A percentile compares a stretch with the other conserved stretches of the same genome.
phyloP scores from a whole-genome alignment of 1,140 invertebrate genomes.

The Zaprionus gabonicus region DNA sequence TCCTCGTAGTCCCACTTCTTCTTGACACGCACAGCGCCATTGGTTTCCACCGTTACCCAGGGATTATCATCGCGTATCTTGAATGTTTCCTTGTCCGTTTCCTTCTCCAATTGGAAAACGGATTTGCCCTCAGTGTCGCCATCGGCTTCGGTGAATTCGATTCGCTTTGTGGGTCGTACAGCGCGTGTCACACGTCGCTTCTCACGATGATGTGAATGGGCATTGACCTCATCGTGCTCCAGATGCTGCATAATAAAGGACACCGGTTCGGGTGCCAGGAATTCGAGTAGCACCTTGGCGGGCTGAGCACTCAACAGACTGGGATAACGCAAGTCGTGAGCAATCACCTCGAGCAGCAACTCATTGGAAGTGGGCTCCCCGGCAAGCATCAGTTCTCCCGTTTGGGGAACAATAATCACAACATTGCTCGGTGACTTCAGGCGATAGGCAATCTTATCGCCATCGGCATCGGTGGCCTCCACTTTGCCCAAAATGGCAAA shows the following conservation, averaged over 20 bases:
- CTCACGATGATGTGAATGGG: conserved; percentile 87
- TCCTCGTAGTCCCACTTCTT: conserved; percentile 99
- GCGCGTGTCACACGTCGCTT: conserved; percentile 94
- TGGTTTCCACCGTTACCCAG: conserved; percentile 96
- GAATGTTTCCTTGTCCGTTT: conserved; percentile 95
- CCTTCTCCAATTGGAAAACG: conserved; percentile 95
- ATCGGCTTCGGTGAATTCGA: conserved; percentile 96
- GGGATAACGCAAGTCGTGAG: conserved; percentile 92
- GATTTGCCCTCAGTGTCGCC: conserved; percentile 94
- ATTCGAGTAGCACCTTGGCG: conserved; percentile 91
- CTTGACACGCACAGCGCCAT: conserved; percentile 95
- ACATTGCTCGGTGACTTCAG: conserved; percentile 91
- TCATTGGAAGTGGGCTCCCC: conserved; percentile 90
- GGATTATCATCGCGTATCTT: conserved; percentile 96
- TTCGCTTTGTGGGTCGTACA: conserved; percentile 95
- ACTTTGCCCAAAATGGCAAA: conserved; percentile 93
- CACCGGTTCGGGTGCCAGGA: conserved; percentile 87
- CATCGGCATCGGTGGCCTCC: conserved; percentile 92
- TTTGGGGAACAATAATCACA: conserved; percentile 95
- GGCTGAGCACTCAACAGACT: conserved; percentile 88
- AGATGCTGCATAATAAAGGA: conserved; percentile 83
- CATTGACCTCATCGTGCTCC: conserved; percentile 86
- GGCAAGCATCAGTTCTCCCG: conserved; percentile 93
- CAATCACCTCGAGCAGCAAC: conserved; percentile 89
- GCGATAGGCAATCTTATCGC: conserved; percentile 93